A percentile compares a stretch with the other conserved stretches of the same genome.
These are phyloP conservation scores for Chrysoperla carnea DNA, from an alignment of 1,140 invertebrate genomes.

Conservation along the genomic window DNA sequence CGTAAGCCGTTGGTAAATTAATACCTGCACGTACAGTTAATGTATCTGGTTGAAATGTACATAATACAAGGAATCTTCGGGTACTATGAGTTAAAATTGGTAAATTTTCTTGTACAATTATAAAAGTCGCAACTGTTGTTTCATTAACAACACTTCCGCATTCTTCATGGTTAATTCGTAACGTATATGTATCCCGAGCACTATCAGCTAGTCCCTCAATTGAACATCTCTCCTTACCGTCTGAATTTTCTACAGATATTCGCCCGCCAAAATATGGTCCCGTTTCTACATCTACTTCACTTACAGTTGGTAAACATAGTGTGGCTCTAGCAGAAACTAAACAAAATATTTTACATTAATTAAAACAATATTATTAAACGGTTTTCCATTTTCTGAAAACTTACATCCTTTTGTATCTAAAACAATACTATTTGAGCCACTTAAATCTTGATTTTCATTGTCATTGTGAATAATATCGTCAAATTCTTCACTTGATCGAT, in stretches of 20 bases:
- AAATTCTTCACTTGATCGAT: conserved; percentile 13
- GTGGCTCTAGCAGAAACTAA: conserved; percentile 59
- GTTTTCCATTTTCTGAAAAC: conserved; percentile 15
- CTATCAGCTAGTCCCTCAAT: conserved; percentile 42
- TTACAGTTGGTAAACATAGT: conserved; percentile 52
- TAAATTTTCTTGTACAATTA: conserved; percentile 62
- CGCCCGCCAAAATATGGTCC: conserved; percentile 57
- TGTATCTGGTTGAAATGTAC: conserved; percentile 60
- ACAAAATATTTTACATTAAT: conserved; percentile 5
- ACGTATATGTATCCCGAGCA: conserved; percentile 45
- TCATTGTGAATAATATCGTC: conserved; percentile 15
- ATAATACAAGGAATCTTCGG: conserved; percentile 56
- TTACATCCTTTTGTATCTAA: conserved; percentile 61
- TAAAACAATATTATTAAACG: neutral
- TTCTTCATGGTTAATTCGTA: conserved; percentile 51
- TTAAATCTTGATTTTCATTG: conserved; percentile 12
- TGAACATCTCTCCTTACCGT: conserved; percentile 38
- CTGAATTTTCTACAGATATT: conserved; percentile 50
- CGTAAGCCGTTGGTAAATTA: conserved; percentile 26
- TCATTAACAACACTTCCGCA: conserved; percentile 60
- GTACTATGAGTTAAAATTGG: conserved; percentile 67
- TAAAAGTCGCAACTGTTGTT: conserved; percentile 54
- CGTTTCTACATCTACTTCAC: conserved; percentile 62
- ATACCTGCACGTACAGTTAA: conserved; percentile 57
- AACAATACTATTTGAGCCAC: conserved; percentile 38